These are phyloP conservation scores for Augiades crinisus DNA, from an alignment of 2,888 invertebrate species.

Conservation along the genomic window DNA sequence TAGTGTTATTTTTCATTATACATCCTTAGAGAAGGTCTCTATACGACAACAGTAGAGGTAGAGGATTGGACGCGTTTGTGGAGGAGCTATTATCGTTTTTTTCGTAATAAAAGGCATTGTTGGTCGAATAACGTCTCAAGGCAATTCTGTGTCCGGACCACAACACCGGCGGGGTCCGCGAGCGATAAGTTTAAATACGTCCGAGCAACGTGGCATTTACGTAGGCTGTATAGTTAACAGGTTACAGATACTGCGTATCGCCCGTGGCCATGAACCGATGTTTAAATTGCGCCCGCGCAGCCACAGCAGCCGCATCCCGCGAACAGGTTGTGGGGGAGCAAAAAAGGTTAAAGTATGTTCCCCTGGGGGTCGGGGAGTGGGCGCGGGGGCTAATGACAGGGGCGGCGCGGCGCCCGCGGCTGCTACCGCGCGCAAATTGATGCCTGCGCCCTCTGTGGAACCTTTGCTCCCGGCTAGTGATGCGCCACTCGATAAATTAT, in stretches of 20 bases:
- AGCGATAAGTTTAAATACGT: constrained; percentile 52
- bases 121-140: constrained; percentile 10
- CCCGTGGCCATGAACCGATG: constrained; percentile 77
- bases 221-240: constrained; percentile 50
- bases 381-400: constrained; percentile 72
- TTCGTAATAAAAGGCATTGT: constrained; percentile 19
- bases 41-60: background rate
- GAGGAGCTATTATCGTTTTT: constrained; percentile 17
- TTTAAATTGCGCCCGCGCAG: constrained; percentile 67
- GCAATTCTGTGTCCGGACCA: constrained; percentile 16
- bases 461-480: constrained; percentile 80
- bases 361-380: constrained; percentile 41
- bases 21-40: background rate
- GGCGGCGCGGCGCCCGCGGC: constrained; percentile 79
- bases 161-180: constrained; percentile 31
- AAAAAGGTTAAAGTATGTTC: constrained; percentile 79
- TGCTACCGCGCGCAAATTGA: constrained; percentile 79
- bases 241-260: constrained; percentile 68
- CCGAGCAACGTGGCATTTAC: constrained; percentile 55
- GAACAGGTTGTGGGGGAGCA: constrained; percentile 79
- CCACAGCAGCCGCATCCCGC: constrained; percentile 66
- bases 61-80: background rate
- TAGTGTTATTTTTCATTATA: constrained; percentile 18
- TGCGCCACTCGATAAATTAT: constrained; percentile 70
- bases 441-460: constrained; percentile 75